A percentile compares a stretch with the other conserved stretches of the same genome.
phyloP scores from a whole-genome alignment of 2,888 invertebrate genomes.

The Campoplex nolae region DNA sequence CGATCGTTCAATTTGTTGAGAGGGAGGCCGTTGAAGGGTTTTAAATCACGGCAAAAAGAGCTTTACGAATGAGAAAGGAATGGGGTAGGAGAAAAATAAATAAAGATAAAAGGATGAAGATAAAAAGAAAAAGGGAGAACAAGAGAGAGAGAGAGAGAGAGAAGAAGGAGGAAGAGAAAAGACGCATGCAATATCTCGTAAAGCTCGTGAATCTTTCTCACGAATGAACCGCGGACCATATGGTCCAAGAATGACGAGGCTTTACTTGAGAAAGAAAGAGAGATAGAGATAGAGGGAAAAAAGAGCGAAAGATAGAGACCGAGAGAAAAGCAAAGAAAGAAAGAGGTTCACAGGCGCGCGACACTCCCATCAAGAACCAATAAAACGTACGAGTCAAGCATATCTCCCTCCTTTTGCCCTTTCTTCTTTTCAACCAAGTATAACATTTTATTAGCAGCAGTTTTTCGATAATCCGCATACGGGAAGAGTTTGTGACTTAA shows the following conservation, averaged over 20 bases:
- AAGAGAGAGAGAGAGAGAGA: background rate
- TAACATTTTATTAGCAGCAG: slow-evolving; percentile 71
- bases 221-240: slow-evolving; percentile 54
- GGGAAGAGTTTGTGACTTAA: slow-evolving; percentile 69
- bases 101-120: slow-evolving; percentile 21
- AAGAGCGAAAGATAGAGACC: no score
- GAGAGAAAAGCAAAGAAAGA: slow-evolving; percentile 24
- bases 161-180: slow-evolving; percentile 38
- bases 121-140: background rate
- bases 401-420: background rate
- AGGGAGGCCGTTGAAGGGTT: slow-evolving; percentile 61
- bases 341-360: slow-evolving; percentile 42
- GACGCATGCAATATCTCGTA: slow-evolving; percentile 43
- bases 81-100: background rate
- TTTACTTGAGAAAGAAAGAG: background rate
- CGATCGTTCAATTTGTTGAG: slow-evolving; percentile 64
- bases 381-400: slow-evolving; percentile 61
- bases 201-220: slow-evolving; percentile 58
- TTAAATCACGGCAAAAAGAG: slow-evolving; percentile 61
- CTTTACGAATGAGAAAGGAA: background rate
- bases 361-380: slow-evolving; percentile 64
- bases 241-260: slow-evolving; percentile 40
- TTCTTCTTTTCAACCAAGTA: slow-evolving; percentile 45
- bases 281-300: no score
- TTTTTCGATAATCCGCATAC: slow-evolving; percentile 71